phyloP scores from a whole-genome alignment of 2,888 invertebrate species.

The Philhelius pedissequus region DNA sequence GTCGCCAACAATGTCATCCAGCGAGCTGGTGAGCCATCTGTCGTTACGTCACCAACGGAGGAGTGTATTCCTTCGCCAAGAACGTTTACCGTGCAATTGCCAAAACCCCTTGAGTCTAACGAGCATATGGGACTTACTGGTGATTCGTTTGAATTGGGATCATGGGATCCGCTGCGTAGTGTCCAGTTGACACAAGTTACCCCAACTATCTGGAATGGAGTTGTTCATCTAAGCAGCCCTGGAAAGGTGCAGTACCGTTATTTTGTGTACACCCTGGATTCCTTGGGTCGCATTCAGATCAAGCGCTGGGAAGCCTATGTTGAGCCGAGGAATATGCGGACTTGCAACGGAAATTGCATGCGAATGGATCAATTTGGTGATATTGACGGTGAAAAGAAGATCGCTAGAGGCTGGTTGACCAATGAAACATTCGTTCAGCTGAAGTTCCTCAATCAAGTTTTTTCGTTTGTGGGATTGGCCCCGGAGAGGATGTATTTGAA shows the following conservation, averaged over 20 bases:
- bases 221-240: constrained; percentile 81
- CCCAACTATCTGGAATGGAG: constrained; percentile 82
- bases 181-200: constrained; percentile 78
- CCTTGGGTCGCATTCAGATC: constrained; percentile 74
- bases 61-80: constrained; percentile 69
- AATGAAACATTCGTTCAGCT: constrained; percentile 89
- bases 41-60: constrained; percentile 28
- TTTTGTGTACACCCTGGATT: constrained; percentile 75
- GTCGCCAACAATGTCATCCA: constrained; percentile 49
- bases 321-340: constrained; percentile 77
- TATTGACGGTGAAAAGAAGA: constrained; percentile 70
- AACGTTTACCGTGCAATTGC: constrained; percentile 76
- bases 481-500: constrained; percentile 79
- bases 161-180: constrained; percentile 84
- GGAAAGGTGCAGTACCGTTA: constrained; percentile 78
- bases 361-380: constrained; percentile 66
- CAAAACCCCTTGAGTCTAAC: constrained; percentile 80
- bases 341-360: constrained; percentile 67
- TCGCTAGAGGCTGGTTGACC: constrained; percentile 91
- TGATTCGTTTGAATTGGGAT: constrained; percentile 84
- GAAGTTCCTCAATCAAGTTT: constrained; percentile 88
- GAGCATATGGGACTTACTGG: constrained; percentile 87
- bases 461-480: constrained; percentile 82
- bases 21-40: constrained; percentile 37
- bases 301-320: constrained; percentile 79